phyloP scores from a whole-genome alignment of 2,113 vertebrate species.

The Hippopotamus amphibius region DNA sequence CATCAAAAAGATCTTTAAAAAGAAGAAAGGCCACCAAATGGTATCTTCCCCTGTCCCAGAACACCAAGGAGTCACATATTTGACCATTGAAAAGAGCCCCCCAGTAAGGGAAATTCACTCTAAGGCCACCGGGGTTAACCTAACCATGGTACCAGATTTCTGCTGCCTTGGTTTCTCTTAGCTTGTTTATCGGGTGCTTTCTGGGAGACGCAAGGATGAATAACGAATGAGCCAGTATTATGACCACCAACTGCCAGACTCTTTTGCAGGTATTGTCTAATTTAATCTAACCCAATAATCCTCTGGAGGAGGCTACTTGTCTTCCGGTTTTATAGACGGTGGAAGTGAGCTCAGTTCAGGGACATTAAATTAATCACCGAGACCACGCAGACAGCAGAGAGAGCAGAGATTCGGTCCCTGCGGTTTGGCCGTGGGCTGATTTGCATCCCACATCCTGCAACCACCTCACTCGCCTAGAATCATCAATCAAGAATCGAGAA shows the following conservation, averaged over 20 bases:
- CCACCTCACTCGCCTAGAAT: not conserved
- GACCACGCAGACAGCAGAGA: not conserved
- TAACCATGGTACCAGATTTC: not conserved
- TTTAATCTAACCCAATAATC: not conserved
- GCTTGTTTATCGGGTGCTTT: not conserved
- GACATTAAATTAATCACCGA: not conserved
- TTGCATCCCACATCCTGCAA: too few species aligned
- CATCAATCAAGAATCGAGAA: too few species aligned
- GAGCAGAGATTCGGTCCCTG: not conserved
- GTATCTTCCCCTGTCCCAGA: not conserved
- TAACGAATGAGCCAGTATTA: not conserved
- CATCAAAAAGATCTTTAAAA: too few species aligned
- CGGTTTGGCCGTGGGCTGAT: fast-evolving
- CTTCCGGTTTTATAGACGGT: not conserved
- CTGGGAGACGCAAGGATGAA: not conserved
- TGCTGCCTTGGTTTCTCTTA: not conserved
- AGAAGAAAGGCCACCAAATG: not conserved
- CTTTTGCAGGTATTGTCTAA: not conserved
- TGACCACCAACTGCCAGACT: not conserved
- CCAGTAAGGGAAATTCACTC: not conserved
- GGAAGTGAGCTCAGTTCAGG: not conserved
- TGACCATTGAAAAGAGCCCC: not conserved
- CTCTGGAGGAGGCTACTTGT: not conserved
- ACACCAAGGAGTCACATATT: not conserved
- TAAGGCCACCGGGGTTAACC: not conserved